Evolutionary conservation across 2,888 invertebrate genomes (phyloP), one percentile per base, ranked within the genome.

Genomic region (Tinea trinotella): DNA sequence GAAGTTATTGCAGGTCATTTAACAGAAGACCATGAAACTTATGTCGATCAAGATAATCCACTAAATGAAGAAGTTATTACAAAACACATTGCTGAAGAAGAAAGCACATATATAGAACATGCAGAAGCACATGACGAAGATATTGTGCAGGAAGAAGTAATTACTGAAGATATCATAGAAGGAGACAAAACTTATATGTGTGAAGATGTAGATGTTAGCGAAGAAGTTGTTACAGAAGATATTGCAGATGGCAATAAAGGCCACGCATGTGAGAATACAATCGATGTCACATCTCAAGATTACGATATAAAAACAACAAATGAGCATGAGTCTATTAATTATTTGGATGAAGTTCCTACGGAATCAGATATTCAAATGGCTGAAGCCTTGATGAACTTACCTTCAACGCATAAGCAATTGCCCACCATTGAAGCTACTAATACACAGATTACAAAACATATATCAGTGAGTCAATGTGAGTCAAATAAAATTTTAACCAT

Each of bases 351-450:
- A 62, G 57, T 65, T 35, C 86, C 82, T 3, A 71, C 86, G 17
- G 86, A 85, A 67, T 84, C 84, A 10, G 87, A 83, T 63, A 67
- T 87, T 12, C 86, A 87, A 70, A 76, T 87, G 57, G 87, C 87
- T 13, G 84, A 87, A 65, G 71, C 87, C 1, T 71, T 87, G 15
- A 78, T 86, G 52, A 86, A 77, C 64, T 68, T 87, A 35, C 86
- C 86, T 4, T 68, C 82, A 5, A 75, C 82, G 3, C 74, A 80
- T 22, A 65, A 46, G 46, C 46, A 46, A 19, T 40, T n/a, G 7
- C 5, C 40, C n/a, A 15, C 13, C 15, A 40, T 40, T n/a, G 40
- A 15, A 15, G n/a, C 9, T 15, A 5, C 17, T 44, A 44, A 2
- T 15, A 3, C 22, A 22, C n/a, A n/a, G n/a, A 7, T 24, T 24